Conservation (phyloP, 2,888 invertebrate species). For the Stramonita haemastoma region DNA sequence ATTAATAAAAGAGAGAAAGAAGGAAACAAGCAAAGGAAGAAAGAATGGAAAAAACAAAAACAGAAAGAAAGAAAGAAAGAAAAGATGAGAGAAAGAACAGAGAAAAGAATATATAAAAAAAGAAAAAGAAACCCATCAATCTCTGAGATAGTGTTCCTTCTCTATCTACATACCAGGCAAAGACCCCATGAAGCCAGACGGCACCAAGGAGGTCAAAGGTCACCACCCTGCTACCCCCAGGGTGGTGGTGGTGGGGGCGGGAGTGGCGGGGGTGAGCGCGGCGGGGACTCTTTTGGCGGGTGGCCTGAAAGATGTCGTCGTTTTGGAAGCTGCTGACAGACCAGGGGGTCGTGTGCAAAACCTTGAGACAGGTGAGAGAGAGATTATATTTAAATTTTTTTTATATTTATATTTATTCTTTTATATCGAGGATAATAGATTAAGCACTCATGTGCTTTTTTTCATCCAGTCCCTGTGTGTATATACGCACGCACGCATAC, state of each 20-base stretch:
- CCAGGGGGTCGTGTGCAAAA: conserved; percentile 36
- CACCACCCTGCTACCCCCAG: neutral
- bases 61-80: too few relatives aligned
- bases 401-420: too few relatives aligned
- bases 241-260: conserved; percentile 39
- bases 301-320: conserved; percentile 23
- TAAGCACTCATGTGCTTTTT: too few relatives aligned
- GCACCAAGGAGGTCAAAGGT: neutral
- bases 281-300: conserved; percentile 17
- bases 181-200: neutral
- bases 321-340: conserved; percentile 33
- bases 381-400: too few relatives aligned
- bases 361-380: conserved; percentile 1
- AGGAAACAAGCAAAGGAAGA: too few relatives aligned
- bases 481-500: neutral
- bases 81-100: too few relatives aligned
- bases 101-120: too few relatives aligned
- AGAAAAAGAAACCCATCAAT: too few relatives aligned
- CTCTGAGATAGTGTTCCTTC: too few relatives aligned
- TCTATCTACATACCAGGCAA: neutral
- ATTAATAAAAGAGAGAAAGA: too few relatives aligned
- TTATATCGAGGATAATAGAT: too few relatives aligned
- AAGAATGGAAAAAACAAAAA: too few relatives aligned
- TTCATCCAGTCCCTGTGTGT: neutral
- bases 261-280: conserved; percentile 33